Base-by-base conservation (phyloP, 2,113 vertebrate genomes). In the Toxostoma redivivum region DNA sequence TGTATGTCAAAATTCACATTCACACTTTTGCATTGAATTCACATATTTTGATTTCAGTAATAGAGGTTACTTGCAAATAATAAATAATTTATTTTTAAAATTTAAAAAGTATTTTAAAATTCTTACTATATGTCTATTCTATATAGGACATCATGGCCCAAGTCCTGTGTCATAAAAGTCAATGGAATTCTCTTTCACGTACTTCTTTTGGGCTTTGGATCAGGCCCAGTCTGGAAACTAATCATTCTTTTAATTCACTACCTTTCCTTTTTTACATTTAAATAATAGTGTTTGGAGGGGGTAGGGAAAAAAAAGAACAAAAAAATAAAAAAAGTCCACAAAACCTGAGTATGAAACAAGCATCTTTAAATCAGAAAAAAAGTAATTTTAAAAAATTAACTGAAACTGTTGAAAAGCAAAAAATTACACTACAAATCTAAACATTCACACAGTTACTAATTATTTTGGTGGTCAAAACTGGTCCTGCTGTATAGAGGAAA, bases 11-110 rank as follows among this genome's bases (percentile, higher is more conserved):
- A 95, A 96, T 97, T 92, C 94, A 92, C 23, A 24, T 97, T 96
- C 94, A 88, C 69, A 86, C 66, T 96, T 96, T 94, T 94, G 85
- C 85, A 81, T 7, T 95, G 69, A 95, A 95, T 95, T 81, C 62
- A 38, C 51, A 79, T 61, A 5, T 83, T 94, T 56, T 81, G 27
- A 67, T 88, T 88, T 93, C 64, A 54, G 40, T 50, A 53, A 25
- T 18, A 78, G 25, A 66, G 57, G 45, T 83, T 83, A 83, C 35
- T 77, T 50, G 40, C 50, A 77, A 91, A 42, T 72, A 90, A 81
- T 37, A 84, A 70, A 78, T 53, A 8, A 44, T 38, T 90, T 72
- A 3, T 77, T 73, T 92, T 90, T 51, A 48, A 70, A 88, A 93
- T 94, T 96, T 79, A 58, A 92, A 91, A 50, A 47, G 70, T 30